Conservation (phyloP, 2,113 vertebrate species). For the Hippocampus guttulatus region DNA sequence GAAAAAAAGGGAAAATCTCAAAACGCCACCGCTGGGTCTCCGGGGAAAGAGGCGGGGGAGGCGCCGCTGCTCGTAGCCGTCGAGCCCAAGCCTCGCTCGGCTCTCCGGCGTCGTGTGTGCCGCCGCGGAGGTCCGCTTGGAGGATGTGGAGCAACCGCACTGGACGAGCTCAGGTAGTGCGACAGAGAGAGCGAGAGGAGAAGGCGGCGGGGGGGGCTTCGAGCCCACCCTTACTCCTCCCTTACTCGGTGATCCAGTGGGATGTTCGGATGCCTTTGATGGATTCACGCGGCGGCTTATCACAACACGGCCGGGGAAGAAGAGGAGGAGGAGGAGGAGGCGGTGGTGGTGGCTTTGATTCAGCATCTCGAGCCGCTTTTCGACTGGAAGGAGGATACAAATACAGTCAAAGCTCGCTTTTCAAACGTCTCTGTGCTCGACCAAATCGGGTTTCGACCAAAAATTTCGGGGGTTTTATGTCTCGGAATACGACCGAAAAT, state of each 20-base stretch:
- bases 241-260: conserved; percentile 50
- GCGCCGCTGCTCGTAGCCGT: conserved; percentile 1
- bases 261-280: conserved; percentile 58
- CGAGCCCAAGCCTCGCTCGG: conserved; percentile 1
- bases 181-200: not conserved
- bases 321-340: conserved; percentile 2
- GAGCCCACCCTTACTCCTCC: conserved; percentile 16
- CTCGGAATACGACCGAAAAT: too few relatives aligned
- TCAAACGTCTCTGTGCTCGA: too few relatives aligned
- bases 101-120: not conserved
- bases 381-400: not conserved
- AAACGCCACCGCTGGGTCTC: not conserved
- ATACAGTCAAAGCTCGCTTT: too few relatives aligned
- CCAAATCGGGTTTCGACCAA: too few relatives aligned
- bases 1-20: conserved; percentile 12
- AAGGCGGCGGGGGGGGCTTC: not conserved
- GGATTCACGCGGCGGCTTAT: conserved; percentile 60
- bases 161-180: conserved; percentile 11
- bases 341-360: not conserved
- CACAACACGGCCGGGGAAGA: conserved; percentile 46
- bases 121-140: conserved; percentile 9
- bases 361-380: not conserved
- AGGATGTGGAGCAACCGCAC: not conserved
- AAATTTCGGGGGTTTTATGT: too few relatives aligned
- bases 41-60: not conserved